A percentile compares a stretch with the other conserved stretches of the same genome.
phyloP scores from a whole-genome alignment of 2,888 invertebrate species.

The Thera obeliscata region DNA sequence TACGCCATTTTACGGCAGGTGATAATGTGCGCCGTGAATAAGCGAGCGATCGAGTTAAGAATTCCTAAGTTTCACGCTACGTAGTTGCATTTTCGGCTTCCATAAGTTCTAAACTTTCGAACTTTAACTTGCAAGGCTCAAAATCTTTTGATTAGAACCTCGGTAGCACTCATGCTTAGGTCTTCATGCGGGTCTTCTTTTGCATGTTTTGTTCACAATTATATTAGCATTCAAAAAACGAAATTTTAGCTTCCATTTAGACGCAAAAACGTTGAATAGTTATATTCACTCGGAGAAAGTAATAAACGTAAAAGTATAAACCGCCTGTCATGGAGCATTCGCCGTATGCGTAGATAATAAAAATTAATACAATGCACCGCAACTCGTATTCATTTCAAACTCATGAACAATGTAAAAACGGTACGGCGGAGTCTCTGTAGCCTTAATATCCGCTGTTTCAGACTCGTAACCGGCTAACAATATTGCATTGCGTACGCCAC shows the following conservation, averaged over 20 bases:
- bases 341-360: slow-evolving; percentile 55
- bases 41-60: slow-evolving; percentile 39
- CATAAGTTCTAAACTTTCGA: slow-evolving; percentile 18
- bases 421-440: slow-evolving; percentile 70
- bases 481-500: slow-evolving; percentile 84
- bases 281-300: neutral
- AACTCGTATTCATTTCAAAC: slow-evolving; percentile 74
- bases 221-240: neutral
- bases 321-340: slow-evolving; percentile 44
- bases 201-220: too few relatives aligned
- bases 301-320: slow-evolving; percentile 15
- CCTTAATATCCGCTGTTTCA: slow-evolving; percentile 83
- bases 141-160: neutral
- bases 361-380: slow-evolving; percentile 71
- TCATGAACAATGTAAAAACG: slow-evolving; percentile 75
- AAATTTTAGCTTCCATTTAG: neutral
- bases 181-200: neutral
- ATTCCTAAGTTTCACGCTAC: slow-evolving; percentile 36
- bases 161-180: neutral
- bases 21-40: slow-evolving; percentile 46
- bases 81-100: slow-evolving; percentile 28
- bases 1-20: slow-evolving; percentile 49
- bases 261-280: neutral
- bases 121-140: neutral
- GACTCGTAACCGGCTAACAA: slow-evolving; percentile 83